Conservation (phyloP, 1,140 invertebrate genomes). For the Eulimnadia texana region DNA sequence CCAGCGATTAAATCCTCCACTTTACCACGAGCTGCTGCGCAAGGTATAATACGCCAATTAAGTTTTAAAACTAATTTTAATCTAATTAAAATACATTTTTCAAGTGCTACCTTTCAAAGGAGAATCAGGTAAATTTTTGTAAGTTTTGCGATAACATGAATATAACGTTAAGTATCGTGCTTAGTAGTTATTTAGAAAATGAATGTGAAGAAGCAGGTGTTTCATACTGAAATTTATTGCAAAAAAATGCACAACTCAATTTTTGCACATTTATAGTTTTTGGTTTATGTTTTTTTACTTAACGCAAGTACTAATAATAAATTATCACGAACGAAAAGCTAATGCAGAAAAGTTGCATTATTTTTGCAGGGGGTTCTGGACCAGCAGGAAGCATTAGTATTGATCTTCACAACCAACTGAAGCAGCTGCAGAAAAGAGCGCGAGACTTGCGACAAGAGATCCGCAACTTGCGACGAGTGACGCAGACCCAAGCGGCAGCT, state of each 20-base stretch:
- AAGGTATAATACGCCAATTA: conserved; percentile 49
- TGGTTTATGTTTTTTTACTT: neutral
- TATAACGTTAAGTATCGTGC: too few species aligned
- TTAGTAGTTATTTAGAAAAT: too few species aligned
- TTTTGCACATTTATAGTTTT: too few species aligned
- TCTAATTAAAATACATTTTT: neutral
- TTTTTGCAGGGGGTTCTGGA: too few species aligned
- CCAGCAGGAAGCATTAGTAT: conserved; percentile 6
- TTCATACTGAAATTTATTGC: too few species aligned
- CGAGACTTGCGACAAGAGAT: conserved; percentile 80
- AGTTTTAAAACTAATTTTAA: neutral
- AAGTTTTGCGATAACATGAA: too few species aligned
- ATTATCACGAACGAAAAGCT: too few species aligned
- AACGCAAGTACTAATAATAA: neutral
- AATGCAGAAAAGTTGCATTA: too few species aligned
- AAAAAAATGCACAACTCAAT: too few species aligned
- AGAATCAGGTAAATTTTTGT: conserved; percentile 16
- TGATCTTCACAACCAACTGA: conserved; percentile 59
- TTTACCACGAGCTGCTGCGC: conserved; percentile 75
- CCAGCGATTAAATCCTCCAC: conserved; percentile 88
- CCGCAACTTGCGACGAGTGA: conserved; percentile 67
- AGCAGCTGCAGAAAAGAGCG: conserved; percentile 71
- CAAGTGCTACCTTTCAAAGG: conserved; percentile 11
- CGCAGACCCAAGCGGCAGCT: conserved; percentile 75
- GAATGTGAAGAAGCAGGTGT: too few species aligned